Conservation (phyloP, 2,888 invertebrate genomes). For the Stegana nigrithorax region DNA sequence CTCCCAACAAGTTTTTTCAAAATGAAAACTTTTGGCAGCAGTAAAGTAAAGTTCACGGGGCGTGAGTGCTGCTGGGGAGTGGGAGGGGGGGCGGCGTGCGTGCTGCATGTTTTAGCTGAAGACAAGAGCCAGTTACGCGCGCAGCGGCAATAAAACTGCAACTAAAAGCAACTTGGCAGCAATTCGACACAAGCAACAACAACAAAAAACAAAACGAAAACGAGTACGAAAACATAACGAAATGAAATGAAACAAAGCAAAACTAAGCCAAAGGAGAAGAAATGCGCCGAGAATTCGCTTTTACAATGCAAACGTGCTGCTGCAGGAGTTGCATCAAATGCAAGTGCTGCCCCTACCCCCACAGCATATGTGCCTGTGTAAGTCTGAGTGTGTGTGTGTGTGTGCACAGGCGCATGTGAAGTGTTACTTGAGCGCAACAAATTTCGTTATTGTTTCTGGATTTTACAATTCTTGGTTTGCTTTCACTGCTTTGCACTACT, state of each 20-base stretch:
- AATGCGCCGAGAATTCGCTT: background rate
- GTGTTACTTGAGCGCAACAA: constrained; percentile 12
- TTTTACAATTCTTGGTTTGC: no score
- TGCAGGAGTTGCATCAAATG: background rate
- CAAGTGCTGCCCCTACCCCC: no score
- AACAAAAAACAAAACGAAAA: no score
- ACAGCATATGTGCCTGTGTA: background rate
- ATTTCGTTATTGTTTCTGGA: constrained; percentile 47
- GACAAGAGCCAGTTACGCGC: background rate
- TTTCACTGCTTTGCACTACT: constrained; percentile 32
- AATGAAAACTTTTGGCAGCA: constrained; percentile 43
- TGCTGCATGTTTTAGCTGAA: background rate
- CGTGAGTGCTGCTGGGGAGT: background rate
- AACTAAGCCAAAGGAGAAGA: background rate
- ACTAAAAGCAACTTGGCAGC: constrained; percentile 59
- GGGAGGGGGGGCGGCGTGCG: background rate
- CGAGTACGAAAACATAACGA: no score
- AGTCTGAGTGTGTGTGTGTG: constrained; percentile 3
- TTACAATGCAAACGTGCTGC: constrained; percentile 5
- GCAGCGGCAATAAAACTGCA: constrained; percentile 52
- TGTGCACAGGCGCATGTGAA: background rate
- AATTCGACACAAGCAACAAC: no score
- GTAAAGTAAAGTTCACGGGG: background rate
- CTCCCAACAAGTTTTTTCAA: constrained; percentile 33
- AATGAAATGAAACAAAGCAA: background rate